These are phyloP conservation scores for Anisognathus igniventris DNA, from an alignment of 2,797 vertebrate genomes.

Conservation along the genomic window DNA sequence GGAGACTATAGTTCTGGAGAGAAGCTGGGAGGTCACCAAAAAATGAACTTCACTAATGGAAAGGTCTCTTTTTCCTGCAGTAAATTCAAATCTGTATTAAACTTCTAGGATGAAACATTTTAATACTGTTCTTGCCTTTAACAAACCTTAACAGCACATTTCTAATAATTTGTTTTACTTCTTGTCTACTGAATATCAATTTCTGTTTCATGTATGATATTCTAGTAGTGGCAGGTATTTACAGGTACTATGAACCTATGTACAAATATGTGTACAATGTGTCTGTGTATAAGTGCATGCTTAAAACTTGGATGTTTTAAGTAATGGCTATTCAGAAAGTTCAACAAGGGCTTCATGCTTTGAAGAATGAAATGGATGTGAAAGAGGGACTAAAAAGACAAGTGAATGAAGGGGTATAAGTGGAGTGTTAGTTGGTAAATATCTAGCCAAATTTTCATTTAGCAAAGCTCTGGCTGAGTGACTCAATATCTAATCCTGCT, in stretches of 20 bases:
- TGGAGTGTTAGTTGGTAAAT: not conserved
- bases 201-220: not conserved
- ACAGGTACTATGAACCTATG: not conserved
- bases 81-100: not conserved
- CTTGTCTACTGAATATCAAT: not conserved
- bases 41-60: not conserved
- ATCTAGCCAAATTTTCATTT: not conserved
- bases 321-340: not conserved
- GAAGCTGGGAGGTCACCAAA: not conserved
- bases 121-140: not conserved
- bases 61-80: not conserved
- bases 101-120: not conserved
- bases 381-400: not conserved
- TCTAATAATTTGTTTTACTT: not conserved
- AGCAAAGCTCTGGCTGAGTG: not conserved
- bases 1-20: not conserved
- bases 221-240: not conserved
- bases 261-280: not conserved
- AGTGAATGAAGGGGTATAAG: not conserved
- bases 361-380: not conserved
- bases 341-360: not conserved
- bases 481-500: not conserved
- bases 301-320: not conserved
- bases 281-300: not conserved
- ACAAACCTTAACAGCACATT: not conserved